A percentile compares a stretch with the other conserved stretches of the same genome.
These are phyloP conservation scores for Dendrolimus punctatus DNA, from an alignment of 1,140 invertebrate species.

Conservation along the genomic window DNA sequence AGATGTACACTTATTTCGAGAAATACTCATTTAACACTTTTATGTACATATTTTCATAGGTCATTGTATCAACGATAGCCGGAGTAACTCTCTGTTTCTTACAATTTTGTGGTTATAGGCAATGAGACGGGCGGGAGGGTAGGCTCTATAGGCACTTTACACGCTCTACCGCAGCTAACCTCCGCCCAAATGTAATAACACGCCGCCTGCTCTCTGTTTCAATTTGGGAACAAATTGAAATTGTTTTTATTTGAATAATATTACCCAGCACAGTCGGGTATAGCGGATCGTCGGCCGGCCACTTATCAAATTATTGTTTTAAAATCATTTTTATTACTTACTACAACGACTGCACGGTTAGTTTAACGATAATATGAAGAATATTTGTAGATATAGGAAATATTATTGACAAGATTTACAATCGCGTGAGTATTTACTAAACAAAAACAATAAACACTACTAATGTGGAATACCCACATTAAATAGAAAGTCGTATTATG, in stretches of 20 bases:
- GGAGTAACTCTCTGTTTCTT: too few relatives aligned
- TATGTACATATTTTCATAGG: too few relatives aligned
- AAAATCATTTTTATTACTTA: constrained; percentile 12
- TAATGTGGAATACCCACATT: too few relatives aligned
- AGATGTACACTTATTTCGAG: too few relatives aligned
- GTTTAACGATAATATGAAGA: neutral
- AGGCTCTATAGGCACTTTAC: constrained; percentile 67
- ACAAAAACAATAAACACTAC: too few relatives aligned
- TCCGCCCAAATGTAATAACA: constrained; percentile 68
- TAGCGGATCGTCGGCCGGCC: constrained; percentile 33
- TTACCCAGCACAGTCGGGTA: constrained; percentile 33
- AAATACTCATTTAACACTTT: too few relatives aligned
- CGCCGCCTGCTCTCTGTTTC: constrained; percentile 63
- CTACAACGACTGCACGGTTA: neutral
- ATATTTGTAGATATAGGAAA: neutral
- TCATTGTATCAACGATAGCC: too few relatives aligned
- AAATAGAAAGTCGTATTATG: too few relatives aligned
- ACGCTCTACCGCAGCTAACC: constrained; percentile 65
- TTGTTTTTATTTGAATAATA: constrained; percentile 71
- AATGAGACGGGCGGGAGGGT: constrained; percentile 57
- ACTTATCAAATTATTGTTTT: constrained; percentile 33
- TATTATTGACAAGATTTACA: too few relatives aligned
- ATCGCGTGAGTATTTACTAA: too few relatives aligned
- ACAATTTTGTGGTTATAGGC: constrained; percentile 41
- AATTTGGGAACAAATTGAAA: constrained; percentile 70